A percentile compares a stretch with the other conserved stretches of the same genome.
phyloP scores from a whole-genome alignment of 1,140 invertebrate species.

The Grapholita molesta region DNA sequence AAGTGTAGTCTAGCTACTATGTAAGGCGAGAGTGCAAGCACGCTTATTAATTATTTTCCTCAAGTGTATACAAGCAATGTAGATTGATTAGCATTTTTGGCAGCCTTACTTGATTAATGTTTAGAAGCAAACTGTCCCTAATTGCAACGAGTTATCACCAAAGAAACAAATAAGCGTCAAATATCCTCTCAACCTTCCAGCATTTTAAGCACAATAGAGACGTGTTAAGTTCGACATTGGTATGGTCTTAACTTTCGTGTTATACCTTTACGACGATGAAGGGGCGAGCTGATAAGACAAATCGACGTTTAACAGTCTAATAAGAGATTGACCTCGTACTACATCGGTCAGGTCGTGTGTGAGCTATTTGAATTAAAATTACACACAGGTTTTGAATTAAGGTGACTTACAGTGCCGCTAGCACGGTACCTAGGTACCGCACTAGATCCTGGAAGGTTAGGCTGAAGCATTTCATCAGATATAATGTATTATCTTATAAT shows the following conservation, averaged over 20 bases:
- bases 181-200: neutral
- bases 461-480: neutral
- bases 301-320: slow-evolving; percentile 39
- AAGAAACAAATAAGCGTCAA: neutral
- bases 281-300: slow-evolving; percentile 39
- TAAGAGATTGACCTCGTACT: slow-evolving; percentile 50
- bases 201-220: neutral
- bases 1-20: neutral
- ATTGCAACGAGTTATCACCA: neutral
- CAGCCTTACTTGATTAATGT: slow-evolving; percentile 28
- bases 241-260: neutral
- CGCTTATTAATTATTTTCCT: slow-evolving; percentile 5
- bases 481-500: too few relatives aligned
- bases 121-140: neutral
- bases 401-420: slow-evolving; percentile 19
- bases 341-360: slow-evolving; percentile 45
- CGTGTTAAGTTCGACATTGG: neutral
- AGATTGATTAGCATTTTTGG: slow-evolving; percentile 18
- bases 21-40: neutral
- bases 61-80: neutral
- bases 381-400: slow-evolving; percentile 24
- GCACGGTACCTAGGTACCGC: neutral
- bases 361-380: slow-evolving; percentile 47
- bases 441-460: too few relatives aligned
- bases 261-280: neutral